Conservation (phyloP, 2,113 vertebrate genomes). For the Entelurus aequoreus region DNA sequence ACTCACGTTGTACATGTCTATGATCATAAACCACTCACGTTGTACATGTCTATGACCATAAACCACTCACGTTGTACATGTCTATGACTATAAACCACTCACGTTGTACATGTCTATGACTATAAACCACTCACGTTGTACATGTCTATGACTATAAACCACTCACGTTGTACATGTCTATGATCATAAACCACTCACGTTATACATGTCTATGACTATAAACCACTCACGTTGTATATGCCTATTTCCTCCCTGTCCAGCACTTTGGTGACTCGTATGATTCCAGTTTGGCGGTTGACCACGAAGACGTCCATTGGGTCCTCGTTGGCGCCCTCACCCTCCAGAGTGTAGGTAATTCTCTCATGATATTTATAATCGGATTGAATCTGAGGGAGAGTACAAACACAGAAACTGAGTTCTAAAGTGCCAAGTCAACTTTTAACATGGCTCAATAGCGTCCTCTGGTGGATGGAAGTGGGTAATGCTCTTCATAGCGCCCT, state of each 20-base stretch:
- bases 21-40: too few relatives aligned
- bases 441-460: background rate
- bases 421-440: background rate
- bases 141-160: too few relatives aligned
- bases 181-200: too few relatives aligned
- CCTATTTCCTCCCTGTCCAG: conserved; percentile 78
- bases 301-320: conserved; percentile 78
- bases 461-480: background rate
- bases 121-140: too few relatives aligned
- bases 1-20: too few relatives aligned
- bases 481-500: background rate
- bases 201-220: too few relatives aligned
- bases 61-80: too few relatives aligned
- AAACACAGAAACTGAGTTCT: background rate
- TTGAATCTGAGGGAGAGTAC: conserved; percentile 72
- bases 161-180: too few relatives aligned
- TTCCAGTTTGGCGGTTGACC: conserved; percentile 74
- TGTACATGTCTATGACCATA: too few relatives aligned
- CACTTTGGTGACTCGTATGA: conserved; percentile 75
- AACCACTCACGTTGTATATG: conserved; percentile 59
- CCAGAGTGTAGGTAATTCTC: conserved; percentile 74
- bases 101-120: too few relatives aligned
- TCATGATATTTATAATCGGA: conserved; percentile 69
- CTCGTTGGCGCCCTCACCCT: conserved; percentile 74
- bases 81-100: too few relatives aligned